Base-by-base conservation (phyloP, 2,797 vertebrate genomes). In the Mus minutoides region DNA sequence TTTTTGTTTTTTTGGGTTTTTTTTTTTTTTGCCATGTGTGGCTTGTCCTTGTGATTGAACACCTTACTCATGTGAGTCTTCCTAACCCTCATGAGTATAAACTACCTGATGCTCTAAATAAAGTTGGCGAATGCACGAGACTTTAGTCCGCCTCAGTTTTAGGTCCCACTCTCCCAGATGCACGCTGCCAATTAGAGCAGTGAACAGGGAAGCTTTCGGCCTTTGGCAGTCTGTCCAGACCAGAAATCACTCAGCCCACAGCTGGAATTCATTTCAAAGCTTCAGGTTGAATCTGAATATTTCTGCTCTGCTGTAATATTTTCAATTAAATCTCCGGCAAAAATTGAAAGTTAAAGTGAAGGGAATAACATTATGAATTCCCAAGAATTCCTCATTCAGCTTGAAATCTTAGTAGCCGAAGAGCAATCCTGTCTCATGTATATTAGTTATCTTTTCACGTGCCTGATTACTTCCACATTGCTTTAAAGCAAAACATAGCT, bases 401-500 rank as follows among this genome's bases (percentile, higher is more conserved):
- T 90, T 93, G 31, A 75, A 94, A 87, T 69, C 71, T 86, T 43
- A 89, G 52, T 79, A 92, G 80, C 17, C 80, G 21, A 52, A 34
- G 77, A 16, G 6, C 84, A 90, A 71, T 60, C 71, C 84, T 79
- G 52, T 83, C 69, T 84, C 69, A 82, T 76, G 56, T 69, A 10
- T 56, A 11, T 56, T 21, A 62, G 2, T 31, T 14, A 46, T 46
- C 17, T n/a, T 69, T 69, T n/a, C 21, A 88, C 9, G 40, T 75
- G 60, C 26, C 85, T 34, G 71, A 3, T 91, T 43, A 87, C 21
- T 34, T 37, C 37, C 26, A 84, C 19, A 62, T 80, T 96, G 52
- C 85, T 90, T 31, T 93, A 71, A 90, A 88, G 85, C 8, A 88
- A 88, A 94, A 56, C 9, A 34, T 7, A 86, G 60, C 60, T 91